Evolutionary conservation across 2,888 invertebrate genomes (phyloP).

Genomic region (Leptinotarsa juncta): DNA sequence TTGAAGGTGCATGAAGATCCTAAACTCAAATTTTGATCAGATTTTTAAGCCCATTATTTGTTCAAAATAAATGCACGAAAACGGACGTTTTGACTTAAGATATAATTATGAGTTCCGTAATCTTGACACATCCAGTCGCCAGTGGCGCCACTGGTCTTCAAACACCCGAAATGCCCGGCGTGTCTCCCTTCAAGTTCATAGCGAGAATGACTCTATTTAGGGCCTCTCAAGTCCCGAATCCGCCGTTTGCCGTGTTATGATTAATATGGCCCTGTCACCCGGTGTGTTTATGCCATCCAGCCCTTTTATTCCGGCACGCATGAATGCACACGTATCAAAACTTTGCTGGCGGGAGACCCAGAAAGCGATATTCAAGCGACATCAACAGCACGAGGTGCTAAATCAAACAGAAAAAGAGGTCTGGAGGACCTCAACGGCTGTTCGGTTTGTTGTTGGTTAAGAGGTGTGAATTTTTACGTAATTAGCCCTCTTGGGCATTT

Average conservation of each 20-base stretch:
- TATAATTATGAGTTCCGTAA: neutral
- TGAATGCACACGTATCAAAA: slow-evolving; percentile 66
- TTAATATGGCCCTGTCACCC: slow-evolving; percentile 61
- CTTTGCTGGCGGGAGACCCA: slow-evolving; percentile 60
- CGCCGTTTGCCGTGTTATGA: slow-evolving; percentile 60
- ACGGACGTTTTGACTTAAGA: no score
- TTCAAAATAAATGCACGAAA: no score
- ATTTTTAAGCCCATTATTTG: no score
- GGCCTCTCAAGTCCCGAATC: slow-evolving; percentile 54
- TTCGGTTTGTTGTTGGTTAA: slow-evolving; percentile 43
- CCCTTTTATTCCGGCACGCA: slow-evolving; percentile 64
- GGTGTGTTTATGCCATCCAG: slow-evolving; percentile 62
- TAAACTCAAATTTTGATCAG: no score
- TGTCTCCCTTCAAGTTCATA: slow-evolving; percentile 35
- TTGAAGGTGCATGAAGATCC: no score
- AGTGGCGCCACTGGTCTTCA: slow-evolving; percentile 28
- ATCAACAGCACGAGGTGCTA: slow-evolving; percentile 44
- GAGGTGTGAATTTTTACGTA: slow-evolving; percentile 42
- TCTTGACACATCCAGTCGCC: neutral
- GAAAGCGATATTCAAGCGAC: slow-evolving; percentile 38
- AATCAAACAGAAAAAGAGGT: slow-evolving; percentile 43
- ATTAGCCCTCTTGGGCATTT: slow-evolving; percentile 6
- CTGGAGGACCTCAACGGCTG: slow-evolving; percentile 41
- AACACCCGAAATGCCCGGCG: slow-evolving; percentile 16
- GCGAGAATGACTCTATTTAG: slow-evolving; percentile 58